Evolutionary conservation across 2,113 vertebrate species (phyloP).

Genomic region (Vombatus ursinus): DNA sequence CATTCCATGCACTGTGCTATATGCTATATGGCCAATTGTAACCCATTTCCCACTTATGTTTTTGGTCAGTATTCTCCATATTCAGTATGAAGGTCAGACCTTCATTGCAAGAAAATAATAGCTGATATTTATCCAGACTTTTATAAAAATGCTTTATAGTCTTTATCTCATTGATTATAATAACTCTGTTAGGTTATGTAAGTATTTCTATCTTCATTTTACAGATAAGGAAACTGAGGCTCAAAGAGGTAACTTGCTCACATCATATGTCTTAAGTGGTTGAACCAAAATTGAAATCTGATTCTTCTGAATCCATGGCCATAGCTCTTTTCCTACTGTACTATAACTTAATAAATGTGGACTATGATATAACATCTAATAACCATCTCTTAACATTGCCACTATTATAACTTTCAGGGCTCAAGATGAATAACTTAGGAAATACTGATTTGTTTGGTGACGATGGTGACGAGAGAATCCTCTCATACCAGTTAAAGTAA

Average conservation of each 20-base stretch:
- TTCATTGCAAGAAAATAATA: not conserved
- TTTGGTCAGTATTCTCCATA: not conserved
- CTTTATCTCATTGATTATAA: too few relatives aligned
- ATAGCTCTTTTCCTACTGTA: too few relatives aligned
- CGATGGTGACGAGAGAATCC: conserved; percentile 2
- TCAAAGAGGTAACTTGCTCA: too few relatives aligned
- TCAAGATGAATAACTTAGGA: not conserved
- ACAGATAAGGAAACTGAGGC: too few relatives aligned
- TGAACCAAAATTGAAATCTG: too few relatives aligned
- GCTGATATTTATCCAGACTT: too few relatives aligned
- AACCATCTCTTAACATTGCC: not conserved
- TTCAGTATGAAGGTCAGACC: not conserved
- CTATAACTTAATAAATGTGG: not conserved
- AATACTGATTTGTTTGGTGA: not conserved
- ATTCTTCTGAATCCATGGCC: too few relatives aligned
- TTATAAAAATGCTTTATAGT: too few relatives aligned
- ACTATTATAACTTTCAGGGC: not conserved
- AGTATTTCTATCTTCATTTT: too few relatives aligned
- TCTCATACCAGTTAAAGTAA: not conserved
- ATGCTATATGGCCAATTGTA: not conserved
- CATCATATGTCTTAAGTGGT: too few relatives aligned
- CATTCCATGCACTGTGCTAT: too few relatives aligned
- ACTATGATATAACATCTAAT: not conserved
- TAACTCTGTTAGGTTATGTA: too few relatives aligned
- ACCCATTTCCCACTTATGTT: conserved; percentile 39